Conservation (phyloP, 2,797 vertebrate species). For the Melopsittacus undulatus region DNA sequence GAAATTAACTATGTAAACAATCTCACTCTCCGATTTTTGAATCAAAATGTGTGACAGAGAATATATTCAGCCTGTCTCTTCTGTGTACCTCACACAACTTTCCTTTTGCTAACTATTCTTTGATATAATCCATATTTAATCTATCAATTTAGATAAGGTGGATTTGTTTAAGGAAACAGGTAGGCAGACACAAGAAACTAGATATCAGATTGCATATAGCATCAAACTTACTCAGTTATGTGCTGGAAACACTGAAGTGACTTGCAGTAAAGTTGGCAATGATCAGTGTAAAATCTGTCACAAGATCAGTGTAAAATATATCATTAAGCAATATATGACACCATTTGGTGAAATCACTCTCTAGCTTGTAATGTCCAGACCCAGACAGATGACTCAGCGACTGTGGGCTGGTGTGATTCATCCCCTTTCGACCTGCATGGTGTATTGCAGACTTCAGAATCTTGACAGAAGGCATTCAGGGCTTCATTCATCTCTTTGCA, state of each 20-base stretch:
- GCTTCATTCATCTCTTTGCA: neutral
- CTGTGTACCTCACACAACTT: neutral
- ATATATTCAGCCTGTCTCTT: neutral
- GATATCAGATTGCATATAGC: neutral
- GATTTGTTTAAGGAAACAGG: neutral
- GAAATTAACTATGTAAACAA: neutral
- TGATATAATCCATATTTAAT: neutral
- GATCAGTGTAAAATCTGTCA: neutral
- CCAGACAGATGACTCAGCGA: neutral
- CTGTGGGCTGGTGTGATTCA: neutral
- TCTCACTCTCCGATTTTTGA: neutral
- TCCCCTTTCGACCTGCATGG: neutral
- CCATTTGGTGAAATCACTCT: neutral
- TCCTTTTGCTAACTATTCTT: neutral
- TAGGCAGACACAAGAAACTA: neutral
- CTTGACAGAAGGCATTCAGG: neutral
- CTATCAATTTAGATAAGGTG: neutral
- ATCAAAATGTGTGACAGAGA: neutral
- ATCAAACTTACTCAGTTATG: neutral
- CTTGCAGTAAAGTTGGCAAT: neutral
- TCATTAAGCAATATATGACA: neutral
- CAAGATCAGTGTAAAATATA: neutral
- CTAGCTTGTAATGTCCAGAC: neutral
- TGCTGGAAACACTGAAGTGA: neutral
- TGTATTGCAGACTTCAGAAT: neutral